Base-by-base conservation (phyloP, 2,888 invertebrate species). In the Doris montereyensis region DNA sequence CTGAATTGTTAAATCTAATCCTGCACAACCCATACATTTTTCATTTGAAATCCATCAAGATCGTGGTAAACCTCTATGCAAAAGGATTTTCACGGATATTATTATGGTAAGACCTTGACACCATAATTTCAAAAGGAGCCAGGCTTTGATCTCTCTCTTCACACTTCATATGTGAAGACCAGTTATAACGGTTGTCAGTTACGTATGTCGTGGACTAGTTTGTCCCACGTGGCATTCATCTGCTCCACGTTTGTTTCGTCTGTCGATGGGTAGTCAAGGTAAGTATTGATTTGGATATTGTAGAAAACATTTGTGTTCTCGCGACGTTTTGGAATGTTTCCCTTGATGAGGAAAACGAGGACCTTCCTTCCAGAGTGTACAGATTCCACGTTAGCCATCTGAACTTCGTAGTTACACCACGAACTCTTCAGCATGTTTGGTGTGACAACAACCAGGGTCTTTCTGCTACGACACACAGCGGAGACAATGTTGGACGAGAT, bases 351-450 rank as follows among this genome's bases (percentile, higher is more conserved):
- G 35, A 81, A 78, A 2, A 81, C 24, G 58, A 81, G 34, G 52
- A 81, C 76, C 30, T 28, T 13, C 2, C 78, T 65, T 0, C 81
- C 78, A 24, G 76, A 72, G 30, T 76, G 72, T 0, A 24, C 58
- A 28, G 41, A 62, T 41, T 81, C 81, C 77, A 81, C 76, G 13
- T 67, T 76, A 24, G 81, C 81, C 81, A 81, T 81, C 70, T 81
- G 73, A 17, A 81, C 24, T 70, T 81, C 81, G 75, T 58, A 81
- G 41, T 62, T 17, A 52, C 77, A 68, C 81, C 81, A 81, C 10
- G 67, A 34, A 28, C 79, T 79, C 5, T 60, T 62, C 57, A 68
- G 32, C 34, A 74, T 57, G 30, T 34, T 21, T 1, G 28, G 30
- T 3, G 73, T 81, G 30, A 81, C 52, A 24, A 81, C 62, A 34